Base-by-base conservation (phyloP, 2,113 vertebrate genomes). In the Stigmatopora argus region DNA sequence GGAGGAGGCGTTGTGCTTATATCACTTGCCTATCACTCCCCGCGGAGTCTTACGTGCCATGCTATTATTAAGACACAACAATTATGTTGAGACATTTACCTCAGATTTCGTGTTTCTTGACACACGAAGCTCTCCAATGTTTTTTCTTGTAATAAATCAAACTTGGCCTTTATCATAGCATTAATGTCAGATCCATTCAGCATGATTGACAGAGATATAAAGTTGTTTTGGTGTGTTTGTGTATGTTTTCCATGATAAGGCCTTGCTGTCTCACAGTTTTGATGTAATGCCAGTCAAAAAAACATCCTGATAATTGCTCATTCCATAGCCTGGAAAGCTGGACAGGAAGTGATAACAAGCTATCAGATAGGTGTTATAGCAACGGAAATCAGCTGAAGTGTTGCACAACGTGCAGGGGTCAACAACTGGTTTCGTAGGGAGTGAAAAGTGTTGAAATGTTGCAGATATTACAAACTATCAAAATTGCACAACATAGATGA, bases 221-320 rank as follows among this genome's bases (percentile, higher is more conserved):
- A 65, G 70, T 84, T 17, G 79, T 80, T 80, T 74, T 78, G 71
- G 80, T 62, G 62, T 23, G 31, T 68, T 48, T 67, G 61, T 71
- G 69, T 71, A 62, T 81, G 77, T 75, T 77, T 79, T 77, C 62
- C 64, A 63, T 62, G 87, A 89, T 87, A 87, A 85, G 77, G 41
- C 74, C 60, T 68, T 38, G 38, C 69, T 82, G 62, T 67, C 47
- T 61, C 34, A 18, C 68, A 77, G 66, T 81, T 85, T 75, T 61
- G 70, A 65, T 67, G 34, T 69, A 62, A 69, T 67, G 73, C 74
- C 64, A 63, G 67, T 64, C 71, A 69, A 57, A 71, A 66, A 71
- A 77, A 82, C 73, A 64, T 78, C 58, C 80, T 70, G 77, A 78
- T 84, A 75, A 71, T 78, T 62, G 12, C 66, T 55, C 65, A 71